Evolutionary conservation across 2,113 vertebrate genomes (phyloP).

Genomic region (Amblyopsis rosae): DNA sequence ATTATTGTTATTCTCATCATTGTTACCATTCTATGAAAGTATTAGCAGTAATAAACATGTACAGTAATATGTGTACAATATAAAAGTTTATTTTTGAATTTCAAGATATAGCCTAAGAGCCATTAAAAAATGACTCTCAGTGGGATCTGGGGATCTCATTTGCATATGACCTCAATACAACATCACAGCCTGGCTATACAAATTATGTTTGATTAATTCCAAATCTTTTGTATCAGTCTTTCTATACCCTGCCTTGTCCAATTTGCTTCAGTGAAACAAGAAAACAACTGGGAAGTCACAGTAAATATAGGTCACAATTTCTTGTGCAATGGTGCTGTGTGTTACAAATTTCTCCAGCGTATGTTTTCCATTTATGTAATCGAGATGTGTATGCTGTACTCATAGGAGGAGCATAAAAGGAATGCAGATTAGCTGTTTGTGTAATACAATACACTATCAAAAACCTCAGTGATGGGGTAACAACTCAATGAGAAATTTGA

Average conservation of each 20-base stretch:
- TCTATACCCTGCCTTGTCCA: constrained; percentile 26
- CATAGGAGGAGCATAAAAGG: constrained; percentile 35
- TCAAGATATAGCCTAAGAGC: no score
- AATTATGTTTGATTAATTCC: constrained; percentile 29
- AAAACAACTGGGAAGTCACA: constrained; percentile 45
- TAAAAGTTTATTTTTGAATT: not conserved
- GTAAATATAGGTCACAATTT: constrained; percentile 67
- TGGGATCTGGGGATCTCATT: constrained; percentile 35
- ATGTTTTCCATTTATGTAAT: constrained; percentile 66
- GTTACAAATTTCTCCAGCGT: constrained; percentile 49
- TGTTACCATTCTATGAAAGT: no score
- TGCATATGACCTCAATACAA: constrained; percentile 53
- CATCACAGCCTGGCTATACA: constrained; percentile 19
- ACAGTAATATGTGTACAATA: not conserved
- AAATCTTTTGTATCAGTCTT: constrained; percentile 34
- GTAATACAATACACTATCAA: constrained; percentile 35
- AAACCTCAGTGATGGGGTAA: no score
- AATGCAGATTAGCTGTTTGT: constrained; percentile 50
- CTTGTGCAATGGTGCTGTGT: constrained; percentile 39
- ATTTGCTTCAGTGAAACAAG: constrained; percentile 38
- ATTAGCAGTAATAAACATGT: no score
- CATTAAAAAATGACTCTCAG: not conserved
- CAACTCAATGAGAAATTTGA: not conserved
- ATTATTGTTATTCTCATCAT: not conserved
- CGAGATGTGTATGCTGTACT: constrained; percentile 26